These are phyloP conservation scores for Tiaroga cobitis DNA, from an alignment of 2,797 vertebrate genomes.

Conservation along the genomic window DNA sequence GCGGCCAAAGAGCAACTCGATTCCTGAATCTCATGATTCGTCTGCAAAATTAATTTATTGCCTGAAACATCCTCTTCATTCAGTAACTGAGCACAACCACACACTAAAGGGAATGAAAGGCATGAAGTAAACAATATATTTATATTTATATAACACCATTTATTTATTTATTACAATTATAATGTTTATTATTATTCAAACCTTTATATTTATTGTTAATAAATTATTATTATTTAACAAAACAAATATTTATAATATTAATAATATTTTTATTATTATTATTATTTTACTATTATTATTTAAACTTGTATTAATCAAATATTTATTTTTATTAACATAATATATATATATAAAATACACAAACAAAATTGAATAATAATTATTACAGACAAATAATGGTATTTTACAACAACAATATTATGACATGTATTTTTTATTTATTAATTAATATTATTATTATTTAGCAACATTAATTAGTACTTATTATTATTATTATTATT, in stretches of 20 bases:
- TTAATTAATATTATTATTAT: not conserved
- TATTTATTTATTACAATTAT: not conserved
- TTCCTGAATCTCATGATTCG: not conserved
- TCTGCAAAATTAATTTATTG: not conserved
- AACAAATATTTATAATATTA: not conserved
- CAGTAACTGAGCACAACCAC: too few species aligned
- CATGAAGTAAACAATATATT: not conserved
- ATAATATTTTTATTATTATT: too few species aligned
- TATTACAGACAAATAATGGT: too few species aligned
- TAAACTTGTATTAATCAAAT: not conserved
- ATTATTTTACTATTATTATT: not conserved
- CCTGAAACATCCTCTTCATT: not conserved
- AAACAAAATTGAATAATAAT: too few species aligned
- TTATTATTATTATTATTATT: too few species aligned
- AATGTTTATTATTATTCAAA: not conserved
- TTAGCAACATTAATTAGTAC: not conserved
- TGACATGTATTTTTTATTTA: too few species aligned
- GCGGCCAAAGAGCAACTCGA: not conserved
- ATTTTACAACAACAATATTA: too few species aligned
- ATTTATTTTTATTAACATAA: too few species aligned
- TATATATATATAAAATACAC: not conserved
- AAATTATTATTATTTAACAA: not conserved
- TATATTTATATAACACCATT: not conserved
- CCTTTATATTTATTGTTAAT: not conserved
- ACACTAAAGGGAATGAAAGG: not conserved